Evolutionary conservation across 2,113 vertebrate genomes (phyloP).

Genomic region (Anolis sagrei): DNA sequence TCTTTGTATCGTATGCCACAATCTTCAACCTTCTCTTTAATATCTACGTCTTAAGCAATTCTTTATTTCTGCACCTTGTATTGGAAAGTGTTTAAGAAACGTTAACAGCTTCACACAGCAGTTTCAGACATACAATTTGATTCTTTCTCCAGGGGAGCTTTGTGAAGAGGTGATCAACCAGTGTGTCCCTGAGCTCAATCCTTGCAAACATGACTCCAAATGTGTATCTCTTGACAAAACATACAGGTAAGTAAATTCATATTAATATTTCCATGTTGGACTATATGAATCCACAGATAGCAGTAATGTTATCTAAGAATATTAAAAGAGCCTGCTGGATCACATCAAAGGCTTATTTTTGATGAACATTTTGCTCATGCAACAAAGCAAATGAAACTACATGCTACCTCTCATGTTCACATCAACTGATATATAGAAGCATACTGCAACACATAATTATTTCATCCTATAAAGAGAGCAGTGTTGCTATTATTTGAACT

Average conservation of each 20-base stretch:
- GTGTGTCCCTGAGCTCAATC: conserved; percentile 86
- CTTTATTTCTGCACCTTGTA: neutral
- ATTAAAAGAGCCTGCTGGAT: no score
- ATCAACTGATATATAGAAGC: no score
- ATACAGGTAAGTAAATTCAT: conserved; percentile 80
- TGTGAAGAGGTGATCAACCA: conserved; percentile 92
- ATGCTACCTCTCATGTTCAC: no score
- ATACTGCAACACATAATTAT: no score
- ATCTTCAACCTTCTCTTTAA: neutral
- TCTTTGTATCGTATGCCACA: neutral
- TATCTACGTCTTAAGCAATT: conserved; percentile 13
- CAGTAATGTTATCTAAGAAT: neutral
- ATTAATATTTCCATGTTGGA: neutral
- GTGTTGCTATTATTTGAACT: neutral
- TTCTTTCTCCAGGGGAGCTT: conserved; percentile 84
- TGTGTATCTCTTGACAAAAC: conserved; percentile 85
- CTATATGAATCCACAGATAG: neutral
- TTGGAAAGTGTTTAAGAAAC: conserved; percentile 10
- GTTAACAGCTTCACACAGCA: neutral
- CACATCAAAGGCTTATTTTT: no score
- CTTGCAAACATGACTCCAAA: conserved; percentile 92
- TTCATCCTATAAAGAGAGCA: no score
- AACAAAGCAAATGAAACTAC: no score
- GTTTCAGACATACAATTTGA: conserved; percentile 35
- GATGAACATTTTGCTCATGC: no score